Conservation (phyloP, 1,140 invertebrate genomes). For the Drosophila ambigua region DNA sequence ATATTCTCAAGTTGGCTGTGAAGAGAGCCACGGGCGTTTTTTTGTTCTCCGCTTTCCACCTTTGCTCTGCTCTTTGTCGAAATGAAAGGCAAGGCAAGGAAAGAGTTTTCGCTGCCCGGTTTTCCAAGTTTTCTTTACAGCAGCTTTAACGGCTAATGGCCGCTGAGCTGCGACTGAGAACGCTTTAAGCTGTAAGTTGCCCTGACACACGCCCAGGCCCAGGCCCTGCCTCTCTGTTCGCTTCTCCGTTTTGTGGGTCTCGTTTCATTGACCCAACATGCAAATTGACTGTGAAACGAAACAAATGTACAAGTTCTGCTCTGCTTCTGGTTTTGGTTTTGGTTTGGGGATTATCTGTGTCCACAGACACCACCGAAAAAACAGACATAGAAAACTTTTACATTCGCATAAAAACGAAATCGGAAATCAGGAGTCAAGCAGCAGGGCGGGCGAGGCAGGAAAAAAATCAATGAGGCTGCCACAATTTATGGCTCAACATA, state of each 20-base stretch:
- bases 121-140: constrained; percentile 31
- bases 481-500: constrained; percentile 62
- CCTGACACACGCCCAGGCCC: neutral
- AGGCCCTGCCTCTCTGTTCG: too few relatives aligned
- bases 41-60: constrained; percentile 8
- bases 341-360: neutral
- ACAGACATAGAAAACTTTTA: constrained; percentile 50
- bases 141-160: constrained; percentile 51
- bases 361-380: constrained; percentile 11
- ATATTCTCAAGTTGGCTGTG: constrained; percentile 41
- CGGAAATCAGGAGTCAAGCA: constrained; percentile 46
- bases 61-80: constrained; percentile 8
- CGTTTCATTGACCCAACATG: constrained; percentile 38
- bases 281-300: constrained; percentile 44
- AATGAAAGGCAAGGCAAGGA: too few relatives aligned
- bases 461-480: constrained; percentile 56
- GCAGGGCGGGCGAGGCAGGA: constrained; percentile 5
- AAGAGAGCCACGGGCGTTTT: constrained; percentile 31
- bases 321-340: constrained; percentile 2
- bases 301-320: constrained; percentile 18
- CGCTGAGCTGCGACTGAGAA: constrained; percentile 38
- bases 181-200: constrained; percentile 35
- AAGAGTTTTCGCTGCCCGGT: constrained; percentile 31
- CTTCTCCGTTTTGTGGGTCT: constrained; percentile 19
- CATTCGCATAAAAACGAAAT: constrained; percentile 57